A percentile compares a stretch with the other conserved stretches of the same genome.
Evolutionary conservation across 2,113 vertebrate genomes (phyloP).

Genomic region (Halcyon senegalensis): DNA sequence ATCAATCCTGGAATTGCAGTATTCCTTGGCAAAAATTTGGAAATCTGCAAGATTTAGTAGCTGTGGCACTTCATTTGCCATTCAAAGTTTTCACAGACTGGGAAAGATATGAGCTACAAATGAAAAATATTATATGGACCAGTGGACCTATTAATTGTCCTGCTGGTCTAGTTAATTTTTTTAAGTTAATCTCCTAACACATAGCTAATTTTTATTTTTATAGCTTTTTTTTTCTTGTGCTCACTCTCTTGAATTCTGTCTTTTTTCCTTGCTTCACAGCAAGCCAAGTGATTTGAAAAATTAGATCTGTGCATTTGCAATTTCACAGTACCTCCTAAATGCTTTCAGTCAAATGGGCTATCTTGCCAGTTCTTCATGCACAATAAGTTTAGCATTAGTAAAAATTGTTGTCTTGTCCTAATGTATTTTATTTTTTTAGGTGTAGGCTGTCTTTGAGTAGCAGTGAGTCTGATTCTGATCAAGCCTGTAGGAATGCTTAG

Average conservation of each 20-base stretch:
- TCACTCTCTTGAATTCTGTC: slow-evolving; percentile 54
- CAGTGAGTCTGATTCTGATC: background rate
- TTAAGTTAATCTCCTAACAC: slow-evolving; percentile 81
- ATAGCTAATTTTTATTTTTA: slow-evolving; percentile 81
- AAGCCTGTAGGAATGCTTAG: background rate
- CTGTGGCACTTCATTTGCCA: background rate
- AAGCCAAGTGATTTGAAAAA: slow-evolving; percentile 76
- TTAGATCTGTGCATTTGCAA: slow-evolving; percentile 68
- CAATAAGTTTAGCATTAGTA: slow-evolving; percentile 36
- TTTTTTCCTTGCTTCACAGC: slow-evolving; percentile 66
- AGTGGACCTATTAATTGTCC: slow-evolving; percentile 93
- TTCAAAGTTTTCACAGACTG: slow-evolving; percentile 44
- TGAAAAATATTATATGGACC: slow-evolving; percentile 88
- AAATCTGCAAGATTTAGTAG: slow-evolving; percentile 21
- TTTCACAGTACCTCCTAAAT: slow-evolving; percentile 70
- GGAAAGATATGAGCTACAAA: slow-evolving; percentile 57
- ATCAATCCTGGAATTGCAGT: background rate
- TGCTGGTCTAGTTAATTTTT: slow-evolving; percentile 85
- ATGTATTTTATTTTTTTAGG: background rate
- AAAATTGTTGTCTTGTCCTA: background rate
- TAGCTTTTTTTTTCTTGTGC: slow-evolving; percentile 9
- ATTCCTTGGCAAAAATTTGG: background rate
- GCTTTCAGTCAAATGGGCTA: slow-evolving; percentile 54
- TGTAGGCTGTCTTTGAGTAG: background rate
- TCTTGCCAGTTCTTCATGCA: slow-evolving; percentile 44